These are phyloP conservation scores for Pollimyrus isidori DNA, from an alignment of 2,113 vertebrate genomes.

Conservation along the genomic window DNA sequence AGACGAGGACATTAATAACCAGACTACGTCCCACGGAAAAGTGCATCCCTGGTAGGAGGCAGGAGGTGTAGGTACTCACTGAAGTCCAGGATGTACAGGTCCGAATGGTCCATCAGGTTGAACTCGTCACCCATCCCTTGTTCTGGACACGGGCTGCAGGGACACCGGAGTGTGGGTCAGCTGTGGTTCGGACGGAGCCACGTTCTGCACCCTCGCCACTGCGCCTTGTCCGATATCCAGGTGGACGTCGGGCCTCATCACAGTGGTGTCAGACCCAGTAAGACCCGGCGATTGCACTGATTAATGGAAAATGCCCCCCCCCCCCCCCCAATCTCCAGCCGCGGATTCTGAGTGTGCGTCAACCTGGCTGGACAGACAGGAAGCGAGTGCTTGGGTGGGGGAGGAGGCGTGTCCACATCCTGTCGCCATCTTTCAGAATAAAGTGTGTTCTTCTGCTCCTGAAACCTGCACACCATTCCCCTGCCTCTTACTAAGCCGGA, in stretches of 20 bases:
- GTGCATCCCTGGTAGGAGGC: not conserved
- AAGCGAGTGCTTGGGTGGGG: not conserved
- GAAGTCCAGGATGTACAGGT: conserved; percentile 96
- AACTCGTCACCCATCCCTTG: conserved; percentile 97
- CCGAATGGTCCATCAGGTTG: conserved; percentile 98
- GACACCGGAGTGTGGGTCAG: not conserved
- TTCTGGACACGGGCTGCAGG: conserved; percentile 85
- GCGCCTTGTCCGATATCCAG: not conserved
- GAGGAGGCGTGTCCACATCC: not conserved
- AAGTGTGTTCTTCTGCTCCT: not conserved
- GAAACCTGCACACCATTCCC: not conserved
- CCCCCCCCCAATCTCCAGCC: not conserved
- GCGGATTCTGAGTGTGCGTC: not conserved
- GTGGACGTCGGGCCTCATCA: not conserved
- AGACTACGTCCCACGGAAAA: not conserved
- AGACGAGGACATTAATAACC: not conserved
- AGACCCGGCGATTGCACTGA: not conserved
- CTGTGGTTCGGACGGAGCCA: not conserved
- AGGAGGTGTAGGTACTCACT: conserved; percentile 67
- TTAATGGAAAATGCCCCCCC: not conserved
- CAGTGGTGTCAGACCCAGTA: not conserved
- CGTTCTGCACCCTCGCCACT: not conserved
- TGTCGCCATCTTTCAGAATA: not conserved
- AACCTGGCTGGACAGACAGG: not conserved
- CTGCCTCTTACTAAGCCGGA: not conserved